Conservation (phyloP, 2,888 invertebrate species). For the Dynastes tityus region DNA sequence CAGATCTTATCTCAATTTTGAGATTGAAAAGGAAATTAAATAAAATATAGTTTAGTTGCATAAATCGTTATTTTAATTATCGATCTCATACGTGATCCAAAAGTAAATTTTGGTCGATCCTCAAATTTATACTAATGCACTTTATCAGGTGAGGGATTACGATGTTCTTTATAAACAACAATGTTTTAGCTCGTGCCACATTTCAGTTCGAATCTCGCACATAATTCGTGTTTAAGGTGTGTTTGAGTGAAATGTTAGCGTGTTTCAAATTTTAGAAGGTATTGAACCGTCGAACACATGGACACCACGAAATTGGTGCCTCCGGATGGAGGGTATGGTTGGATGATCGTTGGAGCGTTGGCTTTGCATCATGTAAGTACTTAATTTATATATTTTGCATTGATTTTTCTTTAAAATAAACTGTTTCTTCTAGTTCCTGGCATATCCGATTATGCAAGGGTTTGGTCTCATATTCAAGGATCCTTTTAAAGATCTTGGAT, state of each 20-base stretch:
- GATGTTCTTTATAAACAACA: conserved; percentile 11
- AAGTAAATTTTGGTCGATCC: conserved; percentile 17
- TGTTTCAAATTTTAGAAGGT: neutral
- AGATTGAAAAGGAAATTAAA: too few relatives aligned
- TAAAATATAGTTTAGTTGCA: too few relatives aligned
- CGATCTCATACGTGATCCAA: neutral
- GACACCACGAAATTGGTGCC: conserved; percentile 61
- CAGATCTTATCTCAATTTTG: too few relatives aligned
- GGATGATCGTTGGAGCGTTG: conserved; percentile 69
- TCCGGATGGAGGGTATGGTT: conserved; percentile 73
- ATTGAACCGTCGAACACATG: conserved; percentile 2
- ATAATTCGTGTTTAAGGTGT: neutral
- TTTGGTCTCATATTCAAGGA: conserved; percentile 80
- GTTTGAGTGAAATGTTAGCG: neutral
- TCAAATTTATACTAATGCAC: conserved; percentile 12
- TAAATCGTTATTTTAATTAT: too few relatives aligned
- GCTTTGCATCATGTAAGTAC: conserved; percentile 70
- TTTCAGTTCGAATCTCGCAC: neutral
- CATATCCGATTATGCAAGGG: conserved; percentile 72
- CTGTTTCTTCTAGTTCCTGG: conserved; percentile 61
- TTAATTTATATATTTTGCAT: conserved; percentile 12
- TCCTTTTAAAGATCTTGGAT: conserved; percentile 73
- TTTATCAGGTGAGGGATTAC: conserved; percentile 34
- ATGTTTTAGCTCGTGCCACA: neutral
- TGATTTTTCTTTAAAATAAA: neutral